A percentile compares a stretch with the other conserved stretches of the same genome.
Conservation (phyloP, 1,140 invertebrate genomes). For the Apis dorsata region DNA sequence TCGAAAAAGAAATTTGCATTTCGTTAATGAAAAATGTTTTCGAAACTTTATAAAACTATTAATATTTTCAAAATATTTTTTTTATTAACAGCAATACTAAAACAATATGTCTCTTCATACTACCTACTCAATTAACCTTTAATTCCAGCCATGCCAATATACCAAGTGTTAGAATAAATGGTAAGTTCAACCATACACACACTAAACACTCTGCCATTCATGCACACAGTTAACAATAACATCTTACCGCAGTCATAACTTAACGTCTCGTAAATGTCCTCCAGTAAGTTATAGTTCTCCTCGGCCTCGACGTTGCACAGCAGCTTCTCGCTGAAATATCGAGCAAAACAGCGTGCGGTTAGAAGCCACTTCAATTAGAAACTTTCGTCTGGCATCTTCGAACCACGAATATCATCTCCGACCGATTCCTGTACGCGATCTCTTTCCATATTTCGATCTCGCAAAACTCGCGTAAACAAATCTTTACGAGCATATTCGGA, state of each 20-base stretch:
- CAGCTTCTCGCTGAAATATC: constrained; percentile 73
- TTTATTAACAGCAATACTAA: too few relatives aligned
- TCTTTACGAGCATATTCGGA: neutral
- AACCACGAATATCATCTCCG: neutral
- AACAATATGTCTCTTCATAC: too few relatives aligned
- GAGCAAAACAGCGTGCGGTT: constrained; percentile 32
- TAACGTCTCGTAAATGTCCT: constrained; percentile 78
- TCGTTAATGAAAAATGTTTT: too few relatives aligned
- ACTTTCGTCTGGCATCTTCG: neutral
- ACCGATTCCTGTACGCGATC: too few relatives aligned
- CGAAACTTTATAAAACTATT: too few relatives aligned
- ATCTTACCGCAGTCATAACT: constrained; percentile 76
- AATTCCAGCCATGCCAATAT: too few relatives aligned
- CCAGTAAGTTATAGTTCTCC: constrained; percentile 77
- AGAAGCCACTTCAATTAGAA: neutral
- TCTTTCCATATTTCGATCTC: neutral
- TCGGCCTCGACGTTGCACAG: constrained; percentile 72
- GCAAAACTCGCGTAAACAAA: neutral
- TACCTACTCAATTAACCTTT: too few relatives aligned
- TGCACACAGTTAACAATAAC: neutral
- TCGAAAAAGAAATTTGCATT: too few relatives aligned
- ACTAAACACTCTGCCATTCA: neutral
- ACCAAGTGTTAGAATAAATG: neutral
- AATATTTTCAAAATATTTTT: too few relatives aligned
- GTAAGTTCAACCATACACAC: neutral